These are phyloP conservation scores for Colletes collaris DNA, from an alignment of 2,888 invertebrate species.

Conservation along the genomic window DNA sequence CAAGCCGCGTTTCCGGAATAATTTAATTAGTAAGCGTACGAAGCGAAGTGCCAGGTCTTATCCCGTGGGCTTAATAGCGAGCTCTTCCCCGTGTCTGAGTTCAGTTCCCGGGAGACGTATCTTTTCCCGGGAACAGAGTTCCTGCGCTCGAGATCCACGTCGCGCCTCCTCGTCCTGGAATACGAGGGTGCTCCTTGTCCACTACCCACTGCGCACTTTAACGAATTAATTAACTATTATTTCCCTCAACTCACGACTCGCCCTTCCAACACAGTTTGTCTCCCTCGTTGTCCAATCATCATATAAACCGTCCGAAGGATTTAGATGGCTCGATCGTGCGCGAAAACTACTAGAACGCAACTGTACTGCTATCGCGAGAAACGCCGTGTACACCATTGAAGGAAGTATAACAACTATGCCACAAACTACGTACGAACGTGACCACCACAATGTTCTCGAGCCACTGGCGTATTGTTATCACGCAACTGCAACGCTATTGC, in stretches of 20 bases:
- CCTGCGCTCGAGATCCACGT: slow-evolving; percentile 26
- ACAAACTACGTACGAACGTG: no score
- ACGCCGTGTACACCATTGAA: no score
- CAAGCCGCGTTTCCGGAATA: slow-evolving; percentile 75
- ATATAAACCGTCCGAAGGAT: no score
- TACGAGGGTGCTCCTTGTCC: slow-evolving; percentile 20
- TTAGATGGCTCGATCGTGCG: no score
- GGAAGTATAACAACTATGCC: no score
- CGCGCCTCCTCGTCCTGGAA: slow-evolving; percentile 18
- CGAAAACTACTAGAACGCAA: no score
- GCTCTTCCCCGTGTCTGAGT: slow-evolving; percentile 74
- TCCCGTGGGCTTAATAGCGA: slow-evolving; percentile 80
- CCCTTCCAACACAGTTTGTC: no score
- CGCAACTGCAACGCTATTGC: no score
- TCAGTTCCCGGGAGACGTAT: slow-evolving; percentile 69
- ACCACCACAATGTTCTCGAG: no score
- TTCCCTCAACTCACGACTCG: slow-evolving; percentile 26
- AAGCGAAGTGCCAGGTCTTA: slow-evolving; percentile 77
- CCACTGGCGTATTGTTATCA: no score
- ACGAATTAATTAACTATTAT: slow-evolving; percentile 65
- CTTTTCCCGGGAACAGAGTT: slow-evolving; percentile 39
- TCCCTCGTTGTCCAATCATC: no score
- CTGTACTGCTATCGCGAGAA: no score
- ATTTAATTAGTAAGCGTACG: slow-evolving; percentile 79
- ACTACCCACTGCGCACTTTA: slow-evolving; percentile 41